These are phyloP conservation scores for Blastobasis lacticolella DNA, from an alignment of 2,888 invertebrate genomes.

Conservation along the genomic window DNA sequence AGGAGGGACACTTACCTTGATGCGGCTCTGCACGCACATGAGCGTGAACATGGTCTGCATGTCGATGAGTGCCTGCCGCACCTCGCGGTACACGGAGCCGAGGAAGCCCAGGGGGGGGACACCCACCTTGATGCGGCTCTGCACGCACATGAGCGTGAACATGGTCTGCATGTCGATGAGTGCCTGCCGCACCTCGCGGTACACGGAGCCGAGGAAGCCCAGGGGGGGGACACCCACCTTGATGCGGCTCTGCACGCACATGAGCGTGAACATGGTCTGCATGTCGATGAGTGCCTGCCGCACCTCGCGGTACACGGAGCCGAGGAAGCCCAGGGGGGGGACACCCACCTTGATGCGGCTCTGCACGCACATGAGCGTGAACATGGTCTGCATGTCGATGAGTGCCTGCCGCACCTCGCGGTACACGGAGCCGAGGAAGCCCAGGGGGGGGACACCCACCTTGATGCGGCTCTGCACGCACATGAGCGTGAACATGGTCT, in stretches of 20 bases:
- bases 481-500: conserved; percentile 80
- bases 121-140: conserved; percentile 98
- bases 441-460: conserved; percentile 56
- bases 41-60: neutral
- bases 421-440: conserved; percentile 98
- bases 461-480: no score
- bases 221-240: conserved; percentile 96
- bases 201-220: conserved; percentile 98
- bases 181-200: conserved; percentile 85
- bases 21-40: neutral
- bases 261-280: conserved; percentile 84
- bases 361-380: no score
- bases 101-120: conserved; percentile 96
- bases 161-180: conserved; percentile 36
- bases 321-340: conserved; percentile 95
- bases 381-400: conserved; percentile 98
- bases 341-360: no score
- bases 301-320: conserved; percentile 96
- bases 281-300: conserved; percentile 41
- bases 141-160: conserved; percentile 96
- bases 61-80: conserved; percentile 44
- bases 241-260: conserved; percentile 98
- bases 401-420: conserved; percentile 95
- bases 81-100: conserved; percentile 98
- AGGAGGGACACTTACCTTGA: no score